These are phyloP conservation scores for Pandemis cinnamomeana DNA, from an alignment of 2,888 invertebrate species.

Conservation along the genomic window DNA sequence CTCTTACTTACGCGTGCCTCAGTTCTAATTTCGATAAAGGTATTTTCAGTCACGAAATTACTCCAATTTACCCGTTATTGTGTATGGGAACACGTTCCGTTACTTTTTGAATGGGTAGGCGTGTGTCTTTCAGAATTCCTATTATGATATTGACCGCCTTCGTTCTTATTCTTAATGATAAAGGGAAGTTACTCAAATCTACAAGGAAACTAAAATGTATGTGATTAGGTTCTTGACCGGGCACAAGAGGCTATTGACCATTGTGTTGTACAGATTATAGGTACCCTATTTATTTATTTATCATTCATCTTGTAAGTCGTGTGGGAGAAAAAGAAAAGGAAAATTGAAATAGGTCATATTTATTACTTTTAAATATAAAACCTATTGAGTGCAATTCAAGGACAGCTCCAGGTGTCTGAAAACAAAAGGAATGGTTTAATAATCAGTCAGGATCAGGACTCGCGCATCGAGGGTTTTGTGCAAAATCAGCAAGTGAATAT, in stretches of 20 bases:
- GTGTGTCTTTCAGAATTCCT: not conserved
- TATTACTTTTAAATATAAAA: not conserved
- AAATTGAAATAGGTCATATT: not conserved
- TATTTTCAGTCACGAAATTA: constrained; percentile 68
- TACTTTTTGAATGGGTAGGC: not conserved
- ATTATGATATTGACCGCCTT: constrained; percentile 3
- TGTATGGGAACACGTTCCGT: constrained; percentile 47
- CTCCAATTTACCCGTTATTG: constrained; percentile 69
- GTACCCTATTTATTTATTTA: not conserved
- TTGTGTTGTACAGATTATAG: not conserved
- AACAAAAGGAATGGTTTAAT: constrained; percentile 1
- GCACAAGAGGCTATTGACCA: not conserved
- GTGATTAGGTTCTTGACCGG: constrained; percentile 9
- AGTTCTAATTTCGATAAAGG: constrained; percentile 68
- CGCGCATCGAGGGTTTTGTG: not conserved
- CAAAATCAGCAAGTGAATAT: too few relatives aligned
- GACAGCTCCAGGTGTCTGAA: constrained; percentile 32
- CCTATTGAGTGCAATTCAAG: constrained; percentile 7
- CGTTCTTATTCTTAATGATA: not conserved
- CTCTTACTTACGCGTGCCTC: constrained; percentile 68
- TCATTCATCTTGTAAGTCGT: not conserved
- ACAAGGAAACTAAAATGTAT: constrained; percentile 3
- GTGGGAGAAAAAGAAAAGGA: not conserved
- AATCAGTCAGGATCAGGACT: not conserved
- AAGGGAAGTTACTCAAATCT: not conserved